These are phyloP conservation scores for Plusia festucae DNA, from an alignment of 2,888 invertebrate species.

Conservation along the genomic window DNA sequence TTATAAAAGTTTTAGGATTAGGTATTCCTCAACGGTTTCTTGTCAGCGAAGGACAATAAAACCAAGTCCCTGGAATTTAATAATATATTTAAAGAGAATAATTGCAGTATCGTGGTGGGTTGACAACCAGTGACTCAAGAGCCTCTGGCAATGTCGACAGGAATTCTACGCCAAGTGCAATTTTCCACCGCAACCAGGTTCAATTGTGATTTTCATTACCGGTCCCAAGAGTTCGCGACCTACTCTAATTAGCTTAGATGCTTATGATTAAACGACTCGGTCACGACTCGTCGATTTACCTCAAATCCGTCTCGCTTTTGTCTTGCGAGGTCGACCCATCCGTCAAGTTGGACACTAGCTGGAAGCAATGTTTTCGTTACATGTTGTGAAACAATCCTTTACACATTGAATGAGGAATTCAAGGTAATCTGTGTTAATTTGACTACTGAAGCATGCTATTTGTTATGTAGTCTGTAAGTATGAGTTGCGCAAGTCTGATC, in stretches of 20 bases:
- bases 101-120: constrained; percentile 61
- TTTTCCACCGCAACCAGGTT: constrained; percentile 82
- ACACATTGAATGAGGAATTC: constrained; percentile 21
- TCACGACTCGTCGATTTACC: constrained; percentile 87
- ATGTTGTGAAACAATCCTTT: constrained; percentile 39
- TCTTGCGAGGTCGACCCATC: constrained; percentile 78
- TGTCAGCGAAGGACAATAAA: not conserved
- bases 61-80: constrained; percentile 14
- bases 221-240: constrained; percentile 85
- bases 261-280: constrained; percentile 86
- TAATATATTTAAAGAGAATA: constrained; percentile 48
- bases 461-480: constrained; percentile 55
- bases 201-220: constrained; percentile 87
- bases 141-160: constrained; percentile 70
- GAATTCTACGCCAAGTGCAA: constrained; percentile 82
- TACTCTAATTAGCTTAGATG: constrained; percentile 88
- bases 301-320: constrained; percentile 83
- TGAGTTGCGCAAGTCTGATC: constrained; percentile 62
- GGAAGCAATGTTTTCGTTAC: constrained; percentile 49
- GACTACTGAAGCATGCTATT: constrained; percentile 52
- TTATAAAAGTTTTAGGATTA: too few species aligned
- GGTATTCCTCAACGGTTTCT: not conserved
- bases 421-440: constrained; percentile 40
- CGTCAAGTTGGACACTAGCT: constrained; percentile 72
- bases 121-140: constrained; percentile 66